Conservation (phyloP, 2,797 vertebrate species). For the Malacoraja senta region DNA sequence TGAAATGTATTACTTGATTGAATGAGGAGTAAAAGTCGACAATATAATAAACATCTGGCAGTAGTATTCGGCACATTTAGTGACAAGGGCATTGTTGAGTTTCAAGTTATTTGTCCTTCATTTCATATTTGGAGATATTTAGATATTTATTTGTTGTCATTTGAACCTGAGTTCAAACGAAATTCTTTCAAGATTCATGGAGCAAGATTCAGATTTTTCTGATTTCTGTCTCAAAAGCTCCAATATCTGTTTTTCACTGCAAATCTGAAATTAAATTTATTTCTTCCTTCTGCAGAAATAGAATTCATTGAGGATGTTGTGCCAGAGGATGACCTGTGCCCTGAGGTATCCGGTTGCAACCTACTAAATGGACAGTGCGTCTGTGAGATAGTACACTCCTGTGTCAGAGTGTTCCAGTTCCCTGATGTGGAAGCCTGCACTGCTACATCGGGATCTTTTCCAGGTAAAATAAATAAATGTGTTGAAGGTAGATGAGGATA, state of each 20-base stretch:
- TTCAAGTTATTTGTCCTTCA: not conserved
- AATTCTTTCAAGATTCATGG: too few relatives aligned
- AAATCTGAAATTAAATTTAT: not conserved
- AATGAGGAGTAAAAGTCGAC: too few relatives aligned
- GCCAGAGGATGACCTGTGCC: constrained; percentile 60
- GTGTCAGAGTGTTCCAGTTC: constrained; percentile 58
- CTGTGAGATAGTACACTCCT: constrained; percentile 61
- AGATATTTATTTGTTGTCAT: too few relatives aligned
- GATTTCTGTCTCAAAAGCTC: not conserved
- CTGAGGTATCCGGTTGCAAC: constrained; percentile 63
- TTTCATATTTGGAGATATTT: not conserved
- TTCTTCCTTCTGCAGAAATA: constrained; percentile 17
- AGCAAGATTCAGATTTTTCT: not conserved
- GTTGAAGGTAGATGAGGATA: not conserved
- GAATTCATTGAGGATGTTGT: constrained; percentile 52
- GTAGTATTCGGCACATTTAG: too few relatives aligned
- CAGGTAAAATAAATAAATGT: constrained; percentile 12
- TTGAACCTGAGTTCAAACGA: too few relatives aligned
- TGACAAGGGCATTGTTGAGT: too few relatives aligned
- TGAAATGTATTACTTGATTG: too few relatives aligned
- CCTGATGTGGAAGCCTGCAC: constrained; percentile 59
- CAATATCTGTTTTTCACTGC: not conserved
- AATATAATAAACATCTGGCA: too few relatives aligned
- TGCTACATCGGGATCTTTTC: constrained; percentile 43
- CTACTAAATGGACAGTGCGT: constrained; percentile 56